A percentile compares a stretch with the other conserved stretches of the same genome.
Conservation (phyloP, 64 coral and sea anemone genomes). For the Cladopsammia gracilis region DNA sequence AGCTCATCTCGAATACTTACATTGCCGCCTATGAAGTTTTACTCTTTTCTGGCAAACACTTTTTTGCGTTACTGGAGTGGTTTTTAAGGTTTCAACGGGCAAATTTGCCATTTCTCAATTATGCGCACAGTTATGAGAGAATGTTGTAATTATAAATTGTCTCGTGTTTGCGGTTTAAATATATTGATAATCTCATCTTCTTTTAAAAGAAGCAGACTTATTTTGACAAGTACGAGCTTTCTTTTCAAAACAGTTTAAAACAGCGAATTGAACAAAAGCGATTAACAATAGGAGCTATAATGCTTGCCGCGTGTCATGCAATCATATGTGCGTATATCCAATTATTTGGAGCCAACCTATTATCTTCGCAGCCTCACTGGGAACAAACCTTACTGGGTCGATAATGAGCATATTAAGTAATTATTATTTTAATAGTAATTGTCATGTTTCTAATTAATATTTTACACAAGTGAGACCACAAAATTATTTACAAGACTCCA, state of each 20-base stretch:
- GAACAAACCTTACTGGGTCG: not conserved
- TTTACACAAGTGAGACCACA: not conserved
- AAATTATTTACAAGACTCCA: not conserved
- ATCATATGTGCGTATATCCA: not conserved
- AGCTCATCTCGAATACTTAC: not conserved
- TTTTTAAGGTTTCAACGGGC: too few species aligned
- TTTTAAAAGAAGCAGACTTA: too few species aligned
- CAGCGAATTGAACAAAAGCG: too few species aligned
- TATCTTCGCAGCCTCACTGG: not conserved
- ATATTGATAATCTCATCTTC: too few species aligned
- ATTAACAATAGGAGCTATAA: too few species aligned
- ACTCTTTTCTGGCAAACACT: not conserved
- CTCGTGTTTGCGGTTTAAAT: too few species aligned
- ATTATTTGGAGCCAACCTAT: not conserved
- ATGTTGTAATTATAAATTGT: too few species aligned
- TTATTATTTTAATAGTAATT: constrained; percentile 12
- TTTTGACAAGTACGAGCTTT: too few species aligned
- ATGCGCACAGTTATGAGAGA: too few species aligned
- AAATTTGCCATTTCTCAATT: too few species aligned
- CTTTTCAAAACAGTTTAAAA: too few species aligned
- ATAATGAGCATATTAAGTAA: constrained; percentile 18
- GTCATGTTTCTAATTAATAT: constrained; percentile 41
- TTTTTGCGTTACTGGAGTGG: too few species aligned
- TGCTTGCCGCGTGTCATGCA: not conserved
- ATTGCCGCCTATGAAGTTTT: not conserved